Conservation (phyloP, 2,113 vertebrate genomes). For the Solea senegalensis region DNA sequence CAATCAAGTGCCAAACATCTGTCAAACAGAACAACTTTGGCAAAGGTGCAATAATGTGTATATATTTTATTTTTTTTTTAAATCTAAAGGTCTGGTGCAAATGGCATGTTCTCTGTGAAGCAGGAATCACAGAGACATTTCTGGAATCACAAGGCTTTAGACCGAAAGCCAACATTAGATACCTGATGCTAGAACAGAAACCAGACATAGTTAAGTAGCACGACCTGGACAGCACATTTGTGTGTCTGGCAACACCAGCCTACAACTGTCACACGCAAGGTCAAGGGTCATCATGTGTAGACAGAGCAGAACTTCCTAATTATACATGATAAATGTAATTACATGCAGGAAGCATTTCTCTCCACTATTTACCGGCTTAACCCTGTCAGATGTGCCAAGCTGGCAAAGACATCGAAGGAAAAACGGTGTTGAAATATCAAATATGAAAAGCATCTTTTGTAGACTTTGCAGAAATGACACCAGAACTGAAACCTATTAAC, state of each 20-base stretch:
- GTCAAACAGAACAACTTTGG: not conserved
- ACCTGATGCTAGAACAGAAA: conserved; percentile 39
- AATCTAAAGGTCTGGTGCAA: not conserved
- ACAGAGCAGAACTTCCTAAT: conserved; percentile 76
- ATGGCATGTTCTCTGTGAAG: conserved; percentile 2
- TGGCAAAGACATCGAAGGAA: conserved; percentile 80
- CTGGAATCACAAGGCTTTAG: conserved; percentile 10
- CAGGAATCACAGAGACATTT: not conserved
- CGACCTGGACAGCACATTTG: conserved; percentile 54
- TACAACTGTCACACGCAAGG: conserved; percentile 66
- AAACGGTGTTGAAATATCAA: conserved; percentile 11
- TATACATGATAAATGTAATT: conserved; percentile 79
- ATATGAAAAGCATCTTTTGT: not conserved
- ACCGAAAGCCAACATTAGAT: conserved; percentile 12
- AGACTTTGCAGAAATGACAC: not conserved
- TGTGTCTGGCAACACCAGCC: conserved; percentile 64
- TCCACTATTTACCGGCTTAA: conserved; percentile 73
- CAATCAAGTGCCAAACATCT: not conserved
- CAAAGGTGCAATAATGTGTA: no score
- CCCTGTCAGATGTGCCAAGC: conserved; percentile 85
- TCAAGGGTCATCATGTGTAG: conserved; percentile 70
- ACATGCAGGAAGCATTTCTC: conserved; percentile 71
- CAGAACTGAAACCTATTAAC: not conserved
- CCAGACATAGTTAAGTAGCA: conserved; percentile 33
- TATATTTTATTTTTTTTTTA: no score